phyloP scores from a whole-genome alignment of 2,113 vertebrate genomes.

The Silurus glanis region DNA sequence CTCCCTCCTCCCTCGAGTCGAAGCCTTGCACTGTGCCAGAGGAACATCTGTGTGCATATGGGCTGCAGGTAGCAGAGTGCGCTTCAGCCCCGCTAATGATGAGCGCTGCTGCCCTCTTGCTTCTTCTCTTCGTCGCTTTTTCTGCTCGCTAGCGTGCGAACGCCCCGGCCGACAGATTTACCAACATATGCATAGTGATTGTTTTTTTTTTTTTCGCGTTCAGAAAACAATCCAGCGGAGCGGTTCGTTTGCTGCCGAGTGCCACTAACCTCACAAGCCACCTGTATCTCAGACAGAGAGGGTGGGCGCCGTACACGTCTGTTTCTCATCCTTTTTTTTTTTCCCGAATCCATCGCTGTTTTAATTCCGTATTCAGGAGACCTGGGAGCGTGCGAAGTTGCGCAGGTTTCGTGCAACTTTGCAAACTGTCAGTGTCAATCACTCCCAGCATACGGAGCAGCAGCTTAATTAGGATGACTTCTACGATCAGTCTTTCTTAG shows the following conservation, averaged over 20 bases:
- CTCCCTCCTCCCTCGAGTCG: constrained; percentile 61
- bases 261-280: constrained; percentile 78
- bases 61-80: constrained; percentile 76
- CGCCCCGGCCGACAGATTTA: constrained; percentile 79
- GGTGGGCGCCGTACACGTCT: constrained; percentile 72
- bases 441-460: not conserved
- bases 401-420: constrained; percentile 34
- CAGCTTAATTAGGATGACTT: constrained; percentile 38
- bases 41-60: constrained; percentile 81
- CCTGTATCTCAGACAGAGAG: constrained; percentile 74
- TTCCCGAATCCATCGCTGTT: constrained; percentile 38
- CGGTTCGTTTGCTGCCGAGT: constrained; percentile 75
- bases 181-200: constrained; percentile 74
- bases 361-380: constrained; percentile 61
- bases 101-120: constrained; percentile 76
- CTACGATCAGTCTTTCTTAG: not conserved
- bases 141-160: constrained; percentile 64
- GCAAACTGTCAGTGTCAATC: constrained; percentile 33
- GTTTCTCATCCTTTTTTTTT: constrained; percentile 63
- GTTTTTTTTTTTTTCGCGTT: constrained; percentile 37
- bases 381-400: constrained; percentile 53
- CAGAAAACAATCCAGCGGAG: constrained; percentile 71
- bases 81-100: constrained; percentile 78
- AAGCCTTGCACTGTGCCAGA: constrained; percentile 69
- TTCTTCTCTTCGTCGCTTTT: constrained; percentile 61